A percentile compares a stretch with the other conserved stretches of the same genome.
Evolutionary conservation across 2,888 invertebrate species (phyloP).

Genomic region (Cryptocephalus moraei): DNA sequence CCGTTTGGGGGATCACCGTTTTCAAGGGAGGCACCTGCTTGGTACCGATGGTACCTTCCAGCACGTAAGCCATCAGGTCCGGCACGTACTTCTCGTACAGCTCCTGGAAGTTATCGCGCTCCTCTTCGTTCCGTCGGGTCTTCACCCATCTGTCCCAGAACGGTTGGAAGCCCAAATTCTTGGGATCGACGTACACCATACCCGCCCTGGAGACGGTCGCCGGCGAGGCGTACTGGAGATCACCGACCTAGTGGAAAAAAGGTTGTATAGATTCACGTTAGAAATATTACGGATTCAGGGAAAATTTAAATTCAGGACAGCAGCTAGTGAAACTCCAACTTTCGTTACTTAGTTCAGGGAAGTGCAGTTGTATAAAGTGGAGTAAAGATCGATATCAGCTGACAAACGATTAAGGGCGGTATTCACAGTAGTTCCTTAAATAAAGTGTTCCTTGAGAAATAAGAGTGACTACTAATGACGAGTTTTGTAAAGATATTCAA

Average conservation of each 20-base stretch:
- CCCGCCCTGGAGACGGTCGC: slow-evolving; percentile 85
- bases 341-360: no score
- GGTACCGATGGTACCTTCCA: slow-evolving; percentile 62
- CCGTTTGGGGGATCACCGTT: slow-evolving; percentile 75
- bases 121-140: slow-evolving; percentile 41
- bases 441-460: no score
- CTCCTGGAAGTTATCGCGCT: slow-evolving; percentile 38
- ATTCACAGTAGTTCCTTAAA: no score
- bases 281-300: no score
- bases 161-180: slow-evolving; percentile 77
- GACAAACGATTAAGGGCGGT: no score
- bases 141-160: slow-evolving; percentile 79
- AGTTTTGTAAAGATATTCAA: no score
- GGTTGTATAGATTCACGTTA: slow-evolving; percentile 58
- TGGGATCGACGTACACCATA: slow-evolving; percentile 91
- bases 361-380: no score
- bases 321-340: no score
- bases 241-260: slow-evolving; percentile 44
- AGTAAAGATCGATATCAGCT: no score
- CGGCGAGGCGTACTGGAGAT: slow-evolving; percentile 83
- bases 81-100: slow-evolving; percentile 71
- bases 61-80: slow-evolving; percentile 58
- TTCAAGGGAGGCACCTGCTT: slow-evolving; percentile 55
- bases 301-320: no score
- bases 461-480: no score